These are phyloP conservation scores for Microctenopoma lineatum DNA, from an alignment of 2,797 vertebrate genomes.

Conservation along the genomic window DNA sequence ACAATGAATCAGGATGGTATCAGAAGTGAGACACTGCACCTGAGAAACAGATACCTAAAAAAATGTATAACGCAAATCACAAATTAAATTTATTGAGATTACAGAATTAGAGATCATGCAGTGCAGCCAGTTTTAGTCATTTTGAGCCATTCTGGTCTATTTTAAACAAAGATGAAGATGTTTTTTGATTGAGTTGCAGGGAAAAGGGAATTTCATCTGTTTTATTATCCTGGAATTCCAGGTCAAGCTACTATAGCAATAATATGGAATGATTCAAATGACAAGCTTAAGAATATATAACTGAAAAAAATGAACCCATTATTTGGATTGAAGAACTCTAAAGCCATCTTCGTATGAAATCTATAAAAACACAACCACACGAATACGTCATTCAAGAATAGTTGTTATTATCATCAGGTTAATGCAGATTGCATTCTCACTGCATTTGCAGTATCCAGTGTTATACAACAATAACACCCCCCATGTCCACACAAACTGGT, in stretches of 20 bases:
- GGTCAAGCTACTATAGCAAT: no score
- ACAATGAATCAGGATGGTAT: slow-evolving; percentile 42
- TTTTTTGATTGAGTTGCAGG: no score
- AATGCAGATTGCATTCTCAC: not conserved
- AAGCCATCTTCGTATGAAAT: no score
- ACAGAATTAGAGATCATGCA: no score
- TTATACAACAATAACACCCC: slow-evolving; percentile 12
- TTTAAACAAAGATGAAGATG: not conserved
- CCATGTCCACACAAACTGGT: slow-evolving; percentile 49
- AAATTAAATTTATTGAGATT: not conserved
- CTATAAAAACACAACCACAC: no score
- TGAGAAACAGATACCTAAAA: not conserved
- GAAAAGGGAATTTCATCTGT: not conserved
- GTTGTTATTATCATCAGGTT: not conserved
- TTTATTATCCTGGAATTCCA: not conserved
- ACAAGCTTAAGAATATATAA: not conserved
- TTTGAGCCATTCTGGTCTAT: not conserved
- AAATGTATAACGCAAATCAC: not conserved
- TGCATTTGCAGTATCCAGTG: slow-evolving; percentile 1
- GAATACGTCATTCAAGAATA: not conserved
- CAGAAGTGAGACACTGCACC: slow-evolving; percentile 2
- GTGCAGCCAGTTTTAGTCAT: not conserved
- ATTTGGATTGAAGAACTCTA: no score
- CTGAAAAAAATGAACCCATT: no score
- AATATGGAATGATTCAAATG: no score